Percentiles rank a stretch among this genome's conserved stretches.
phyloP scores from a whole-genome alignment of 2,888 invertebrate genomes.

The Trachelus iudaicus region DNA sequence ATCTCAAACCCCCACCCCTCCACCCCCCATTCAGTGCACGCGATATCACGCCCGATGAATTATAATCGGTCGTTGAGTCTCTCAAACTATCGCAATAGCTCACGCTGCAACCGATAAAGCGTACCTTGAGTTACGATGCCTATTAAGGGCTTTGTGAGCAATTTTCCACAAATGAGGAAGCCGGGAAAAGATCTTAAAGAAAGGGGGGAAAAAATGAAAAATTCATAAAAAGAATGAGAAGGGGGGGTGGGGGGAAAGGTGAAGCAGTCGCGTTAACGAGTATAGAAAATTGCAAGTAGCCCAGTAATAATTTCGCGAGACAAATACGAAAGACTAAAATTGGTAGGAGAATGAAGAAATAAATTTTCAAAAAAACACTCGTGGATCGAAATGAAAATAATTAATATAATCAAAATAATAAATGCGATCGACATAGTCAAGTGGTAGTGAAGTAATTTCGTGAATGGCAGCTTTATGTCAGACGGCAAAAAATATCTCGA shows the following conservation, averaged over 20 bases:
- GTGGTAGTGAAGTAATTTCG: neutral
- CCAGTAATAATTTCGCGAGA: no score
- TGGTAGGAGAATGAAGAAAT: neutral
- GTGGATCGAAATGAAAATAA: neutral
- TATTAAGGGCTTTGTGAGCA: neutral
- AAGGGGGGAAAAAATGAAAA: no score
- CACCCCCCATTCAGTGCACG: neutral
- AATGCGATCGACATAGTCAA: neutral
- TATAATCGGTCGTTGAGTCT: constrained; percentile 5
- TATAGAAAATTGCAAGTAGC: no score
- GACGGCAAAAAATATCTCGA: neutral
- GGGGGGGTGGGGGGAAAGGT: no score
- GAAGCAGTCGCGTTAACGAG: no score
- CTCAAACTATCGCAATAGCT: neutral
- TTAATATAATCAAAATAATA: neutral
- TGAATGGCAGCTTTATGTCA: neutral
- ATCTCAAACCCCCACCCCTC: neutral
- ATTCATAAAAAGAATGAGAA: no score
- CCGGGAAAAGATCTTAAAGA: neutral
- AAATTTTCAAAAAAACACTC: neutral
- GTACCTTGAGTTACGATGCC: neutral
- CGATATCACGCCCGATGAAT: neutral
- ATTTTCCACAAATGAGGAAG: neutral
- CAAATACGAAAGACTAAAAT: no score
- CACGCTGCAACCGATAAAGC: neutral